A percentile compares a stretch with the other conserved stretches of the same genome.
Evolutionary conservation across 2,888 invertebrate species (phyloP).

Genomic region (Dasysyrphus albostriatus): DNA sequence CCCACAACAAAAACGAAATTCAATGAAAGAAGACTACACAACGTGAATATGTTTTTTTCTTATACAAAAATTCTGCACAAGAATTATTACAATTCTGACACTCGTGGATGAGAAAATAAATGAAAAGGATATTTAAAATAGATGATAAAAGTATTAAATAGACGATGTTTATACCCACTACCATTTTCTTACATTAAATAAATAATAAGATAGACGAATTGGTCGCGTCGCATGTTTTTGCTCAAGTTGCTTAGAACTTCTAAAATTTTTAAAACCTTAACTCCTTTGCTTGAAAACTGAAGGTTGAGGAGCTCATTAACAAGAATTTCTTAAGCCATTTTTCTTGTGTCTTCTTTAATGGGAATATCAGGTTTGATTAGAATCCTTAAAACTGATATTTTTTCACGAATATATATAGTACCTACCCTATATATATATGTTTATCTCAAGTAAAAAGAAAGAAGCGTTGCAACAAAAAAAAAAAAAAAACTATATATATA

Average conservation of each 20-base stretch:
- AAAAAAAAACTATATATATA: no score
- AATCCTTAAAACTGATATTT: no score
- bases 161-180: background rate
- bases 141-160: background rate
- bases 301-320: no score
- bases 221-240: background rate
- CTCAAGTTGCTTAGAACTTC: background rate
- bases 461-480: no score
- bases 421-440: no score
- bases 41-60: background rate
- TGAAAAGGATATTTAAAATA: background rate
- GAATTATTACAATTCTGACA: background rate
- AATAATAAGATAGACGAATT: background rate
- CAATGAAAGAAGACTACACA: background rate
- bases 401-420: no score
- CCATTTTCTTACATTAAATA: background rate
- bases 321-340: no score
- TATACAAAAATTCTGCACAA: background rate
- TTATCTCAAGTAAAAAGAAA: no score
- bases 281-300: no score
- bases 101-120: background rate
- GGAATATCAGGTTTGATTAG: no score
- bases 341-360: no score
- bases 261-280: no score
- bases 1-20: background rate